Evolutionary conservation across 2,797 vertebrate genomes (phyloP), one percentile per base, ranked within the genome.

Genomic region (Odontamblyopus lacepedii): DNA sequence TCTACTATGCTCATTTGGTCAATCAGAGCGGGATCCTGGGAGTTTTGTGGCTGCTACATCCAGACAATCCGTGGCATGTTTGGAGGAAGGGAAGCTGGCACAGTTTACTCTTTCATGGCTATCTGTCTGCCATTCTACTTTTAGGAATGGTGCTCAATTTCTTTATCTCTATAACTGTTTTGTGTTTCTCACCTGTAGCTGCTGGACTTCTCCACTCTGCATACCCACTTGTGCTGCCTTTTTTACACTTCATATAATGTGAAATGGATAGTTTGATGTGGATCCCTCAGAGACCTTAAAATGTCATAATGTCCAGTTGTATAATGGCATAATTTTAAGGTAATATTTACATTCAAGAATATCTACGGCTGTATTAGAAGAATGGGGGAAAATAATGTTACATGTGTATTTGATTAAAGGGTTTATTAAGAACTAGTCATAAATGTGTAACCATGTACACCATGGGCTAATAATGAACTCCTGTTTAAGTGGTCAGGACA

Each of bases 81-180:
- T 57, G 93, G 76, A 69, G 51, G 6, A 59, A 63, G 6, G 86
- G 92, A 77, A 93, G 69, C 88, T 95, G 95, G 94, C 80, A 82
- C 62, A 92, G 72, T 57, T 83, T 95, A 72, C 90, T 95, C 59
- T 95, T 95, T 75, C 76, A 93, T 0, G 93, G 89, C 26, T 95
- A 94, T 79, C 86, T 94, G 77, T 71, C 90, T 0, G 92, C 92
- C 38, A 82, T 95, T 19, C 78, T 95, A 53, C 79, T 94, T 69
- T 82, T 94, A 76, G 92, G 93, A 5, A 83, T 86, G 73, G 69
- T 84, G 0, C 75, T 93, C 66, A 87, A 88, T 78, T 83, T 93
- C 26, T 69, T 91, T 29, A 77, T 93, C 0, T 56, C 76, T 11
- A 8, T 89, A 5, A 80, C 80, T 0, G 87, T 90, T 23, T 79